Conservation (phyloP, 1,140 invertebrate species). For the Saccostrea glomerata region DNA sequence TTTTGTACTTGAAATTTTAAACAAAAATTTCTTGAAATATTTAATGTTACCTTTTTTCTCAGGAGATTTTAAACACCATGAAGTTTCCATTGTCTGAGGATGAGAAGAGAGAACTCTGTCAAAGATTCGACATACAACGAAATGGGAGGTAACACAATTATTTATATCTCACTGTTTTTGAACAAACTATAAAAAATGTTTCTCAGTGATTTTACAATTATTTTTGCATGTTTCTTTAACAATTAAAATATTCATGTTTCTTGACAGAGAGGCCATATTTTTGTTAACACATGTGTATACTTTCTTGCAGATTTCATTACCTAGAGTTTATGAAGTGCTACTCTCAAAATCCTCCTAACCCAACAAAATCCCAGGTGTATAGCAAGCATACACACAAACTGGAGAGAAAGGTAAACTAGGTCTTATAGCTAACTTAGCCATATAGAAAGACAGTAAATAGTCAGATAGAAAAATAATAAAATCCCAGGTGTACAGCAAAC, state of each 20-base stretch:
- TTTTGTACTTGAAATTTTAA: background rate
- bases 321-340: conserved; percentile 66
- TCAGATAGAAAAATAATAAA: background rate
- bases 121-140: conserved; percentile 61
- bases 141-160: conserved; percentile 60
- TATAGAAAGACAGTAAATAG: background rate
- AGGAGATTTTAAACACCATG: conserved; percentile 61
- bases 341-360: conserved; percentile 31
- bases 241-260: too few relatives aligned
- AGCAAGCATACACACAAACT: conserved; percentile 60
- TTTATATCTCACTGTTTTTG: too few relatives aligned
- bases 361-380: conserved; percentile 51
- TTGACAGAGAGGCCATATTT: too few relatives aligned
- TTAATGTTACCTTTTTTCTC: background rate
- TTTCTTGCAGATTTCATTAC: conserved; percentile 65
- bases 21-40: background rate
- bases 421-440: background rate
- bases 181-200: too few relatives aligned
- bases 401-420: conserved; percentile 58
- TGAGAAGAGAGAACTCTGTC: conserved; percentile 61
- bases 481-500: conserved; percentile 56
- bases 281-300: too few relatives aligned
- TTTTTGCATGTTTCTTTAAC: too few relatives aligned
- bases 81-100: conserved; percentile 56
- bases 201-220: too few relatives aligned